Conservation (phyloP, 2,113 vertebrate species). For the Myiopsitta monachus region DNA sequence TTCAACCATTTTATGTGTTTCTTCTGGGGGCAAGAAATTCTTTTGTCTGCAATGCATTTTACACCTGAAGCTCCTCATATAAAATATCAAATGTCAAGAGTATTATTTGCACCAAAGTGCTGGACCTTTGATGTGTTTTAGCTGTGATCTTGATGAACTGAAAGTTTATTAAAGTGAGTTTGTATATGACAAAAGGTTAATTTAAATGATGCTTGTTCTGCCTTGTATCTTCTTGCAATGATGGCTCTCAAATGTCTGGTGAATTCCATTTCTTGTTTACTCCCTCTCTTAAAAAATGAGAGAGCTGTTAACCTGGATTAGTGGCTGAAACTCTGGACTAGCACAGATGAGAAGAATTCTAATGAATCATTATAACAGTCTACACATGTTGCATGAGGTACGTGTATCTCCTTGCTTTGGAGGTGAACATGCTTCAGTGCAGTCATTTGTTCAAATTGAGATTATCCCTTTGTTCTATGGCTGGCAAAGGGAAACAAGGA, state of each 20-base stretch:
- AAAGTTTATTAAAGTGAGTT: slow-evolving; percentile 46
- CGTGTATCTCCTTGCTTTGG: background rate
- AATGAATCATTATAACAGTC: background rate
- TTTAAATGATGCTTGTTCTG: background rate
- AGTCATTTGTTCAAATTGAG: background rate
- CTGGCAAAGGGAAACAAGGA: background rate
- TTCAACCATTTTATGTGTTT: slow-evolving; percentile 33
- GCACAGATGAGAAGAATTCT: background rate
- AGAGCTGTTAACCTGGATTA: slow-evolving; percentile 48
- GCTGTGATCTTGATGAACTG: background rate
- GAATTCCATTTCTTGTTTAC: background rate
- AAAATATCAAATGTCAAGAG: slow-evolving; percentile 27
- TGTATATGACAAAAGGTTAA: slow-evolving; percentile 2
- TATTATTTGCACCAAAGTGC: background rate
- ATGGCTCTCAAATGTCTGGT: background rate
- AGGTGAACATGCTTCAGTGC: background rate
- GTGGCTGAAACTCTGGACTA: slow-evolving; percentile 2
- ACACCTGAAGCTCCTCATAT: background rate
- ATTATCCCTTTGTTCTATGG: background rate
- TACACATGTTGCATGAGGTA: background rate
- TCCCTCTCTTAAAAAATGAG: background rate
- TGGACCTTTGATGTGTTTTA: slow-evolving; percentile 5
- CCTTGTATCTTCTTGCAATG: background rate
- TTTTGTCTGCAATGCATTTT: slow-evolving; percentile 18
- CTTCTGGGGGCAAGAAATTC: background rate